Conservation (phyloP, 2,888 invertebrate species). For the Sminthurides aquaticus region DNA sequence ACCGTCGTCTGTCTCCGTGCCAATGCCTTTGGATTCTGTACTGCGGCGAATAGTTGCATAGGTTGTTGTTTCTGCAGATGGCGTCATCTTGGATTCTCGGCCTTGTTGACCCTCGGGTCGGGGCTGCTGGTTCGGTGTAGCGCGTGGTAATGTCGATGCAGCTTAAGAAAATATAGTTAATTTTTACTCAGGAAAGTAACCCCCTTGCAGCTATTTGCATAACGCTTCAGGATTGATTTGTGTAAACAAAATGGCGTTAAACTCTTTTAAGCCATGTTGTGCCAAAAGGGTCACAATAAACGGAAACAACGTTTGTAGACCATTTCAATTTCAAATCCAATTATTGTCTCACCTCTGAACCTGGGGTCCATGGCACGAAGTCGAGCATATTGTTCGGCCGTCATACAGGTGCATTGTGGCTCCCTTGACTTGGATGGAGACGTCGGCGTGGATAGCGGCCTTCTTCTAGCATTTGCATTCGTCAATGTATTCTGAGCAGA, state of each 20-base stretch:
- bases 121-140: constrained; percentile 37
- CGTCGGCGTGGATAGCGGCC: constrained; percentile 86
- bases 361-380: constrained; percentile 75
- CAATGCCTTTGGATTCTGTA: constrained; percentile 41
- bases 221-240: too few relatives aligned
- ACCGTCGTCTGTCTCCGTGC: constrained; percentile 31
- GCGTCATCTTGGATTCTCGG: constrained; percentile 29
- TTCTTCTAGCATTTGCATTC: constrained; percentile 54
- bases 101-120: constrained; percentile 28
- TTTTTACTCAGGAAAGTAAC: constrained; percentile 1
- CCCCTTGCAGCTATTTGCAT: too few relatives aligned
- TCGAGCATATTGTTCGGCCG: constrained; percentile 81
- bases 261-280: too few relatives aligned
- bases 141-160: constrained; percentile 42
- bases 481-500: constrained; percentile 44
- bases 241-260: too few relatives aligned
- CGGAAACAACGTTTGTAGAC: too few relatives aligned
- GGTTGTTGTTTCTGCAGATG: constrained; percentile 9
- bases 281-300: too few relatives aligned
- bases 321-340: too few relatives aligned
- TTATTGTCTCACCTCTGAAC: constrained; percentile 59
- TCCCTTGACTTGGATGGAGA: constrained; percentile 77
- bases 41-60: constrained; percentile 29
- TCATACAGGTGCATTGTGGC: constrained; percentile 92
- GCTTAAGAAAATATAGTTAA: constrained; percentile 25